phyloP scores from a whole-genome alignment of 2,888 invertebrate species.

The Tholera decimalis region DNA sequence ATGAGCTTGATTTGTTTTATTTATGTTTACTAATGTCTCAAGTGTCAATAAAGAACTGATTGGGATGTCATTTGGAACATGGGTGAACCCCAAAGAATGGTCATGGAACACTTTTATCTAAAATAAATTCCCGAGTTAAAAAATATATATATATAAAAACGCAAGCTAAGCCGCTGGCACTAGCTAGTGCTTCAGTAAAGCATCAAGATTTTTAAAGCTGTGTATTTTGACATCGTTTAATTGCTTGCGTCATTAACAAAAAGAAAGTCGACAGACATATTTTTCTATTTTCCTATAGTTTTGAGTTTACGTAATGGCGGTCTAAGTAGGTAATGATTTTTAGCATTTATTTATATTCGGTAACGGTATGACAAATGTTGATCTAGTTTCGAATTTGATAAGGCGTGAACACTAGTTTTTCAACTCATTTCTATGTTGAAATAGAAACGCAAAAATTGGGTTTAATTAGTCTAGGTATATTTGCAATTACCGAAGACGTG shows the following conservation, averaged over 20 bases:
- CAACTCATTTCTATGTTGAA: conserved; percentile 4
- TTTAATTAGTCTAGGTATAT: conserved; percentile 16
- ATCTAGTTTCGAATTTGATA: conserved; percentile 12
- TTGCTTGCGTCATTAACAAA: conserved; percentile 20
- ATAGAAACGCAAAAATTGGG: neutral
- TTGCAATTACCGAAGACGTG: neutral
- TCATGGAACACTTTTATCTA: no score
- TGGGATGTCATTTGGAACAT: no score
- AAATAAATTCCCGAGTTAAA: no score
- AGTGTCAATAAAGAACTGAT: no score
- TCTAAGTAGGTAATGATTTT: neutral
- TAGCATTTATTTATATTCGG: conserved; percentile 6
- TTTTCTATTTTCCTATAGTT: conserved; percentile 8
- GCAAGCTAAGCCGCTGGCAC: no score
- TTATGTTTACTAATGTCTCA: no score
- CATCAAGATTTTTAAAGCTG: neutral
- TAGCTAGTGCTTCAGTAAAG: no score
- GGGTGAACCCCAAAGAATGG: no score
- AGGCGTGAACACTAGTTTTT: conserved; percentile 32
- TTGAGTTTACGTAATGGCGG: conserved; percentile 19
- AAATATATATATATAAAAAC: no score
- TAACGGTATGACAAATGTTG: conserved; percentile 1
- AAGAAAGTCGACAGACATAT: neutral
- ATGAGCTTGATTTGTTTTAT: no score
- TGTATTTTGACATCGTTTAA: conserved; percentile 14